These are phyloP conservation scores for Diarsia dahlii DNA, from an alignment of 2,888 invertebrate genomes.

Conservation along the genomic window DNA sequence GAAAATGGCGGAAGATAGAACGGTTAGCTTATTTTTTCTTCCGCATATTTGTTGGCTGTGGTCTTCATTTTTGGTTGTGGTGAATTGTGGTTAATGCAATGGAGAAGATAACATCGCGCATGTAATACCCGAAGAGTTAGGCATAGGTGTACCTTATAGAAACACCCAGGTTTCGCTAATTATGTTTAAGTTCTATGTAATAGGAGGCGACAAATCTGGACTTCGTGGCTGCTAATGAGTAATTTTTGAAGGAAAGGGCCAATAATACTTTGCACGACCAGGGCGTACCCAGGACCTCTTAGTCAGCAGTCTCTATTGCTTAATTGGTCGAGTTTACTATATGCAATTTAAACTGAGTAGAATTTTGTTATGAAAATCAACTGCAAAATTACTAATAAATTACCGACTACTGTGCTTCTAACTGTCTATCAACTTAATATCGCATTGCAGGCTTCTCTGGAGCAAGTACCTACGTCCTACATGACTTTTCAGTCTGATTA, in stretches of 20 bases:
- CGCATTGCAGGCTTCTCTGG: neutral
- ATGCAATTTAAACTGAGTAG: too few species aligned
- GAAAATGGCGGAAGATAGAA: constrained; percentile 13
- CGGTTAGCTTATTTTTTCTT: constrained; percentile 6
- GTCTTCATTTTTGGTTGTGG: neutral
- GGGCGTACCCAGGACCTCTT: neutral
- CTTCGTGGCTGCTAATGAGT: too few species aligned
- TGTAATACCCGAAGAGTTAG: neutral
- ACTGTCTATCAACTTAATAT: neutral
- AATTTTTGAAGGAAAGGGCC: too few species aligned
- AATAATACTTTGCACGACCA: too few species aligned
- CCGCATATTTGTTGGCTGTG: constrained; percentile 1
- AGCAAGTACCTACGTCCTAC: neutral
- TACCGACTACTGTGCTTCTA: too few species aligned
- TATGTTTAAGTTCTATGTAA: too few species aligned
- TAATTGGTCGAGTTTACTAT: too few species aligned
- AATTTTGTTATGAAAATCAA: too few species aligned
- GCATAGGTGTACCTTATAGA: neutral
- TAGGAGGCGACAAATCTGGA: too few species aligned
- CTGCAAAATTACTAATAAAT: too few species aligned
- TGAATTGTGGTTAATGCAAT: neutral
- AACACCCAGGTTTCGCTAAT: too few species aligned
- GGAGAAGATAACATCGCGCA: neutral
- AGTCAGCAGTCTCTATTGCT: too few species aligned
- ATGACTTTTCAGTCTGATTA: neutral